These are phyloP conservation scores for Yoshiicerus persimilis DNA, from an alignment of 1,140 invertebrate genomes.

Conservation along the genomic window DNA sequence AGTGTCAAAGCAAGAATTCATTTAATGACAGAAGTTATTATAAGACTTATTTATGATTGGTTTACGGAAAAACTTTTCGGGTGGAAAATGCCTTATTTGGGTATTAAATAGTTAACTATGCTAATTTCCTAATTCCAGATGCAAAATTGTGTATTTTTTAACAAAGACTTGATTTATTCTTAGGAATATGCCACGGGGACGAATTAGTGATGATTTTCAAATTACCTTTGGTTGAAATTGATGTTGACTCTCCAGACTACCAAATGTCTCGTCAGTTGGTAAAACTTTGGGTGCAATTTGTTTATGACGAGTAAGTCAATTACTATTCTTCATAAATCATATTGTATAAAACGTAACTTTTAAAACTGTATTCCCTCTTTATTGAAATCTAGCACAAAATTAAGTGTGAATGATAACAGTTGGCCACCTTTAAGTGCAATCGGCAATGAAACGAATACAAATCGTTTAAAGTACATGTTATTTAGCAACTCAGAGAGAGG, in stretches of 20 bases:
- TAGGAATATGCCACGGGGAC: slow-evolving; percentile 30
- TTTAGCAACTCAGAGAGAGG: background rate
- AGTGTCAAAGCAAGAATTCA: slow-evolving; percentile 27
- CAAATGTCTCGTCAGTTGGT: slow-evolving; percentile 30
- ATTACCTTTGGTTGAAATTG: slow-evolving; percentile 6
- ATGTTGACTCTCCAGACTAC: slow-evolving; percentile 20
- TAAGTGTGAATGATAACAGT: background rate
- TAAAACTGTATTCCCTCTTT: background rate
- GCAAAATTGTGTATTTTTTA: background rate
- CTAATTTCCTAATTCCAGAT: background rate
- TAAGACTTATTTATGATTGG: slow-evolving; percentile 28
- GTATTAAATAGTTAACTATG: background rate
- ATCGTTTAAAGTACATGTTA: background rate
- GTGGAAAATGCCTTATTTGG: slow-evolving; percentile 29
- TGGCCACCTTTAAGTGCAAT: background rate
- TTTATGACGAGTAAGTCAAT: slow-evolving; percentile 24
- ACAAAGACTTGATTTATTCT: background rate
- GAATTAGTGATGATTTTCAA: slow-evolving; percentile 33
- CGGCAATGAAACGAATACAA: background rate
- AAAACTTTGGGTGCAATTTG: slow-evolving; percentile 43
- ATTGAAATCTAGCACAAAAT: background rate
- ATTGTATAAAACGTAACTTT: background rate
- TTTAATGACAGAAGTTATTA: background rate
- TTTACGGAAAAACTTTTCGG: slow-evolving; percentile 28
- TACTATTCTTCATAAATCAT: background rate